phyloP scores from a whole-genome alignment of 2,113 vertebrate species.

The Grus americana region DNA sequence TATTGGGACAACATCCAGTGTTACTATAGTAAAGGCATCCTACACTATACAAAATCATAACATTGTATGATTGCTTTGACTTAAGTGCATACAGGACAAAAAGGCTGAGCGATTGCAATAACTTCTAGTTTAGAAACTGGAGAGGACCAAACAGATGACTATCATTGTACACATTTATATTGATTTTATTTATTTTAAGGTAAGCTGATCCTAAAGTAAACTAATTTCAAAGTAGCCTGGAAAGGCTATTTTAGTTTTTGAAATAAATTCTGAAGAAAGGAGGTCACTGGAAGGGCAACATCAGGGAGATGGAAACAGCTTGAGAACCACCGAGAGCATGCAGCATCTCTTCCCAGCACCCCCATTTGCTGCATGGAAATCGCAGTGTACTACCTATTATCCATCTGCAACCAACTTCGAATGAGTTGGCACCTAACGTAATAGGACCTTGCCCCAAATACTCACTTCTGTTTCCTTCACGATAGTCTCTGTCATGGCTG shows the following conservation, averaged over 20 bases:
- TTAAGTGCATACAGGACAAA: background rate
- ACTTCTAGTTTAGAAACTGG: background rate
- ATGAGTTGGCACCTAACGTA: background rate
- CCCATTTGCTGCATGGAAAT: constrained; percentile 27
- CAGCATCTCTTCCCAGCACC: background rate
- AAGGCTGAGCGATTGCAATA: background rate
- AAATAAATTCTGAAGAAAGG: background rate
- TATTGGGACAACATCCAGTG: background rate
- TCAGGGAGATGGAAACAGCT: constrained; percentile 11
- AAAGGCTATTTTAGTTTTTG: background rate
- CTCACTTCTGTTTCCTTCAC: background rate
- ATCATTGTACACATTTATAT: background rate
- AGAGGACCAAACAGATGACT: background rate
- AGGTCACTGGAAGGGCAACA: constrained; percentile 32
- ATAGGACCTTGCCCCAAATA: constrained; percentile 17
- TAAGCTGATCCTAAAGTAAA: background rate
- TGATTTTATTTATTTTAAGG: background rate
- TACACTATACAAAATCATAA: background rate
- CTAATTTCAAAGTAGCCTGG: background rate
- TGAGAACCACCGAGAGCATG: background rate
- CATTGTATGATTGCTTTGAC: background rate
- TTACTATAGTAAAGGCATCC: background rate
- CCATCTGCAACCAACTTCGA: constrained; percentile 15
- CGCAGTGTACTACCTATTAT: constrained; percentile 31
- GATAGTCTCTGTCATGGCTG: background rate